Evolutionary conservation across 2,797 vertebrate genomes (phyloP).

Genomic region (Lates japonicus): DNA sequence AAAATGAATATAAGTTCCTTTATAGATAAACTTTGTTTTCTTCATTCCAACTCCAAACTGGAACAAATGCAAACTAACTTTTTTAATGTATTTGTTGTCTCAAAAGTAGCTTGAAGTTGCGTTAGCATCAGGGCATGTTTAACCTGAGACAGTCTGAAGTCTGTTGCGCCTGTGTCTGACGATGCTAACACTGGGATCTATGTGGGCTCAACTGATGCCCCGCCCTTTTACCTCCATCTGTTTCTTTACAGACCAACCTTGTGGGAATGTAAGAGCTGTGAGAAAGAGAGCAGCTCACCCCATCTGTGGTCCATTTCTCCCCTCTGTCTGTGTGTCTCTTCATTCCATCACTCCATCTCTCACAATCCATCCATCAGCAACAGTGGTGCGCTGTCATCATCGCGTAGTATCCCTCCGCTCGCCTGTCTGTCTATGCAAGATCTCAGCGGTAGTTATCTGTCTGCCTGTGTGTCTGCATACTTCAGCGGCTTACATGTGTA

Average conservation of each 20-base stretch:
- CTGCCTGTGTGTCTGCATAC: conserved; percentile 61
- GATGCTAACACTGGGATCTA: conserved; percentile 12
- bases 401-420: conserved; percentile 71
- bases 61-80: too few relatives aligned
- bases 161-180: conserved; percentile 24
- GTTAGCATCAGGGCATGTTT: neutral
- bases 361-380: conserved; percentile 79
- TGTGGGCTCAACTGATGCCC: conserved; percentile 56
- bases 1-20: neutral
- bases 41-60: neutral
- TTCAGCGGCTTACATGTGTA: conserved; percentile 41
- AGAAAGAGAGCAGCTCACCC: conserved; percentile 70
- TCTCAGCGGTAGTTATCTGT: conserved; percentile 78
- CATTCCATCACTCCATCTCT: conserved; percentile 82
- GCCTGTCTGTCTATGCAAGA: conserved; percentile 84
- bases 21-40: neutral
- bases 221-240: conserved; percentile 68
- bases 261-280: conserved; percentile 72
- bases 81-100: neutral
- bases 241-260: conserved; percentile 81
- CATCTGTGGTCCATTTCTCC: conserved; percentile 80
- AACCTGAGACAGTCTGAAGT: conserved; percentile 6
- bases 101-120: neutral
- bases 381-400: conserved; percentile 79
- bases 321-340: conserved; percentile 83